Evolutionary conservation across 1,140 invertebrate genomes (phyloP).

Genomic region (Ladona fulva): DNA sequence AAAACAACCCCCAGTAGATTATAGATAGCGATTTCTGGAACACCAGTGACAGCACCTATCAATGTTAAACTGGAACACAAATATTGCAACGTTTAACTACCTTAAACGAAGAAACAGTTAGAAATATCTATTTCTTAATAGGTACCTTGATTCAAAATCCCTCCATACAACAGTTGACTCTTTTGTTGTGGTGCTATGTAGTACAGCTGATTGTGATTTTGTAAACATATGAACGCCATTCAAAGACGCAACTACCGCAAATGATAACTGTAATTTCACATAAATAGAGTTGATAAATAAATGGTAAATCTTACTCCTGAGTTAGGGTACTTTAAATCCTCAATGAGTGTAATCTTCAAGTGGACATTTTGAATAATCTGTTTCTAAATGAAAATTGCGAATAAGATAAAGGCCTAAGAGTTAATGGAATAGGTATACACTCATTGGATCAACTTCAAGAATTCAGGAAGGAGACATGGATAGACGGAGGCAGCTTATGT

Average conservation of each 20-base stretch:
- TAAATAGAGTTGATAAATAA: neutral
- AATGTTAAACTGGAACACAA: constrained; percentile 46
- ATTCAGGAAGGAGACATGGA: neutral
- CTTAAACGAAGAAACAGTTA: too few species aligned
- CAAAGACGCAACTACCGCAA: constrained; percentile 66
- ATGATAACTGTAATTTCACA: constrained; percentile 53
- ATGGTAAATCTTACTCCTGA: constrained; percentile 19
- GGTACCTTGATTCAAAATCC: constrained; percentile 54
- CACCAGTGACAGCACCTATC: constrained; percentile 55
- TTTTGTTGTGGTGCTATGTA: constrained; percentile 54
- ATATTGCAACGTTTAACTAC: too few species aligned
- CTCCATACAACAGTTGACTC: constrained; percentile 66
- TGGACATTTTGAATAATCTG: constrained; percentile 13
- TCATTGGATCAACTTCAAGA: neutral
- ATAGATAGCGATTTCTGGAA: constrained; percentile 48
- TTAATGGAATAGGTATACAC: neutral
- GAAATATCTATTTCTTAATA: neutral
- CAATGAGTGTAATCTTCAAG: constrained; percentile 19
- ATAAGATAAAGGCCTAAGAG: neutral
- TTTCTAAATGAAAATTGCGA: neutral
- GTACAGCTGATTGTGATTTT: constrained; percentile 54
- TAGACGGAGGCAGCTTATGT: neutral
- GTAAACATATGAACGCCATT: constrained; percentile 80
- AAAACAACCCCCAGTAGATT: constrained; percentile 60
- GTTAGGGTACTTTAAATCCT: too few species aligned